These are phyloP conservation scores for Thymallus thymallus DNA, from an alignment of 2,113 vertebrate genomes.

Conservation along the genomic window DNA sequence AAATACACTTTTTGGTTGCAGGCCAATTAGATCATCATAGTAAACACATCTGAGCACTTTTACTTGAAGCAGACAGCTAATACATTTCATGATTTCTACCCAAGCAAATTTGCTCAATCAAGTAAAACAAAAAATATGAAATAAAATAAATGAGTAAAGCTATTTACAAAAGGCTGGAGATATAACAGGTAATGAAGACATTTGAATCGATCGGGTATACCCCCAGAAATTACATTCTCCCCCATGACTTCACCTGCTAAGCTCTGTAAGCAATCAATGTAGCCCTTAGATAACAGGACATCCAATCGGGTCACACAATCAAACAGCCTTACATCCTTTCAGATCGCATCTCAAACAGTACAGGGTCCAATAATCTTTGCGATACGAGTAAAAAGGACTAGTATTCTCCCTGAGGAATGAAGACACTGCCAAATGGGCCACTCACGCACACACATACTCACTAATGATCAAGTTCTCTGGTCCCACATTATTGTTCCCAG, in stretches of 20 bases:
- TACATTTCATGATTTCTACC: constrained; percentile 37
- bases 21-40: constrained; percentile 20
- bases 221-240: constrained; percentile 2
- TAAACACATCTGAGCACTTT: constrained; percentile 28
- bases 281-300: constrained; percentile 17
- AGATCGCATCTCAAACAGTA: constrained; percentile 30
- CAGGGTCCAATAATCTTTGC: constrained; percentile 44
- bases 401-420: constrained; percentile 69
- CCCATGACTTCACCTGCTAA: constrained; percentile 12
- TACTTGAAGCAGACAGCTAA: constrained; percentile 29
- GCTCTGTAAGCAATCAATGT: constrained; percentile 25
- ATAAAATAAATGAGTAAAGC: constrained; percentile 17
- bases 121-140: constrained; percentile 29
- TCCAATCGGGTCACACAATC: constrained; percentile 29
- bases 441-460: not conserved
- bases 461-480: constrained; percentile 60
- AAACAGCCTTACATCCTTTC: constrained; percentile 27
- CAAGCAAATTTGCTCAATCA: not conserved
- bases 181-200: constrained; percentile 7
- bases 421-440: constrained; percentile 49
- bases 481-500: constrained; percentile 45
- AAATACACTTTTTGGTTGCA: not conserved
- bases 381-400: constrained; percentile 47
- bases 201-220: not conserved
- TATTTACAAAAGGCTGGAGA: constrained; percentile 54